Base-by-base conservation (phyloP, 2,113 vertebrate genomes). In the Muntiacus reevesi region DNA sequence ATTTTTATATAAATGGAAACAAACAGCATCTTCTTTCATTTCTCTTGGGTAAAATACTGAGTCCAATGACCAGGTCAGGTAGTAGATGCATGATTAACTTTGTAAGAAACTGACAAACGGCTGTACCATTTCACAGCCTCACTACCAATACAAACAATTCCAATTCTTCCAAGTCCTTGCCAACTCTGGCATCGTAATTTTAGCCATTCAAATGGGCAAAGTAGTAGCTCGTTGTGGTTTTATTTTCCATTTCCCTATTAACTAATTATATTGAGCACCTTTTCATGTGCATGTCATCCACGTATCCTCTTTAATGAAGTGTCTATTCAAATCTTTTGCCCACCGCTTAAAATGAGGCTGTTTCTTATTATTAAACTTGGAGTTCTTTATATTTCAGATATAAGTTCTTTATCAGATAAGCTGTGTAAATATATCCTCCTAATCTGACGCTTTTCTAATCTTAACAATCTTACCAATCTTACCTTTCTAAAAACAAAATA, bases 361-460 rank as follows among this genome's bases (percentile, higher is more conserved):
- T 86, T 94, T 89, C 54, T 89, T 97, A 84, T 43, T 79, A n/a
- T 28, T 79, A n/a, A 87, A 14, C 83, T 90, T 54, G 86, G 79
- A 94, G 28, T 78, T 96, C 13, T 92, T 92, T 89, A 45, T 54
- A 59, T 64, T 96, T 16, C 76, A 55, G 45, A 67, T 89, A 94
- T 3, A 97, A 97, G 36, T 40, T 54, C 84, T 96, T 90, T 55
- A 92, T 83, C 74, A 55, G 27, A 27, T 83, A 88, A 12, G 19
- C 52, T 74, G 47, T 92, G 4, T 45, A 82, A 94, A 59, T 87
- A 94, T 82, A 78, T 88, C 54, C 57, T 89, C 15, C 60, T 13
- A 83, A 40, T 91, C 40, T 78, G n/a, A 76, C n/a, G 23, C 6
- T 74, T 78, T 95, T 67, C 84, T 52, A 86, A 71, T 86, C 40